Evolutionary conservation across 2,113 vertebrate species (phyloP), one percentile per base, ranked within the genome.

Genomic region (Noctilio leporinus): DNA sequence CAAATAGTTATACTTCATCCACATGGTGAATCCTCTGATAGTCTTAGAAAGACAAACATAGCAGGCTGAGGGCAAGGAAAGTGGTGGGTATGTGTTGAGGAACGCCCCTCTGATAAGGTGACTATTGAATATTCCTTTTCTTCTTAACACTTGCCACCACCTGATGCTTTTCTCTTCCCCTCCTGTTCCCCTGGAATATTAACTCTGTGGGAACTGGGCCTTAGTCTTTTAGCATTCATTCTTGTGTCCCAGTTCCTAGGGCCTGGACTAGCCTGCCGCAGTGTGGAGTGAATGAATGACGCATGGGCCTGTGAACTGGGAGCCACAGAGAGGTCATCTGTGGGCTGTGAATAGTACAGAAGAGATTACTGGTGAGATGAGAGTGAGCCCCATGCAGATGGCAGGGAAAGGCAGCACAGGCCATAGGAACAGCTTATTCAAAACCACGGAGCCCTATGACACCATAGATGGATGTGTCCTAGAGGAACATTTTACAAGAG

Each of bases 41-140:
- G 38, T 75, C 12, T 26, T 65, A 69, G 38, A 45, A 76, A 64
- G 51, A 64, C 9, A 24, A 35, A 73, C 35, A 28, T 1, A 72
- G 65, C 17, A 28, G 49, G 35, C 47, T 82, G 65, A 82, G 59
- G 57, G 47, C n/a, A 65, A 28, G 55, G 35, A 51, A 3, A 26
- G 43, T 62, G 10, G 28, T 43, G 5, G 40, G 7, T 7, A 0
- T 2, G 0, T 45, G 10, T 43, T 83, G 15, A 62, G 40, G 70
- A 88, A 43, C 49, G 57, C 1, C 15, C 45, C 24, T 93, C 17
- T 20, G 15, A 62, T 64, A 22, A 78, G 59, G 33, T 59, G 70
- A 1, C 43, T 8, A 6, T 62, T 33, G 33, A 14, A 14, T 20
- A 53, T 49, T 10, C 38, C 4, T 72, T 87, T 83, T 82, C 8